Evolutionary conservation across 1,140 invertebrate species (phyloP), one percentile per base, ranked within the genome.

Genomic region (Eufriesea mexicana): DNA sequence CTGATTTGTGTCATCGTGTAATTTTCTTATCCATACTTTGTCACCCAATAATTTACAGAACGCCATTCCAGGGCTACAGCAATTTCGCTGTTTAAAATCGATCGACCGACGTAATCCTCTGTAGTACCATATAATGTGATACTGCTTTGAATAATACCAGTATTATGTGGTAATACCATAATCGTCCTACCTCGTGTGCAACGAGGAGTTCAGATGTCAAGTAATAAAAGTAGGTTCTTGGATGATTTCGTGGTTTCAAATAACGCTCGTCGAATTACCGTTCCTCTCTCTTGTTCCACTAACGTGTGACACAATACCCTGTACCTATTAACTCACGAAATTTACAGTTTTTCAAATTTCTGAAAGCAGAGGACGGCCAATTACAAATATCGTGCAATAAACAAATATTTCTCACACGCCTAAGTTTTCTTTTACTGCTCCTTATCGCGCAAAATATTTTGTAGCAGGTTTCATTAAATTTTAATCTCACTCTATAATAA

Each of bases 91-190:
- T 72, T 72, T 28, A 59, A 71, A 59, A 73, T 45, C 71, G 71
- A 73, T 59, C 55, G 20, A 10, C 45, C 23, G 10, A 9, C 20
- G 12, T n/a, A 45, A 59, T 59, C 51, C 54, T n/a, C 54, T 59
- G 8, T 51, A 12, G n/a, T 20, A 5, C 23, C 54, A 18, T 45
- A 57, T 73, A 73, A 57, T 45, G n/a, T 59, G 35, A n/a, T 57
- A 57, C 55, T 25, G 35, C 20, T 59, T 59, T 73, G 71, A 59
- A 59, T 73, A 59, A 73, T 59, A n/a, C n/a, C 71, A 20, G 28
- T 45, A 42, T 73, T 59, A 71, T 28, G 25, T 51, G 18, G 23
- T 73, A 57, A 73, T 59, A 45, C 55, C 71, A 25, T 73, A 73
- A 73, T 73, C 55, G 55, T 12, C 6, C 14, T 23, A 45, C 28